Evolutionary conservation across 2,888 invertebrate species (phyloP).

Genomic region (Clusia tigrina): DNA sequence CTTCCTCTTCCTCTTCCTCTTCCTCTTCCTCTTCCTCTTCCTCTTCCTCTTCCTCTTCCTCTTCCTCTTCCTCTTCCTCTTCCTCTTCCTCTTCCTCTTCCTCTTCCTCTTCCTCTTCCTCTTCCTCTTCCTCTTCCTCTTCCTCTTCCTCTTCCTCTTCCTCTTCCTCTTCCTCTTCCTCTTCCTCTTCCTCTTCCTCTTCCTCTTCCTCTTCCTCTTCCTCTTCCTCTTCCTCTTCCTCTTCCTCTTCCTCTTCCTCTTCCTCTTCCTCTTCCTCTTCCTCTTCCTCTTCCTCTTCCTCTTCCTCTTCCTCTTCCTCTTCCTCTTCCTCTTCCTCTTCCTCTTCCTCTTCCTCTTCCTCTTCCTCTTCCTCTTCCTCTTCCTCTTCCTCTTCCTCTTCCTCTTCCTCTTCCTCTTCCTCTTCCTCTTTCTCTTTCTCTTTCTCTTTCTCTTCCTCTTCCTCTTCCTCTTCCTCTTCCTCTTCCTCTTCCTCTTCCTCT

Average conservation of each 20-base stretch:
- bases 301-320: not conserved
- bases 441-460: not conserved
- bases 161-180: not conserved
- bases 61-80: not conserved
- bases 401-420: not conserved
- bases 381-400: not conserved
- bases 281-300: not conserved
- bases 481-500: not conserved
- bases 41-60: too few species aligned
- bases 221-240: not conserved
- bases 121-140: conserved; percentile 1
- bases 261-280: not conserved
- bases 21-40: too few species aligned
- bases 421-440: not conserved
- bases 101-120: not conserved
- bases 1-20: too few species aligned
- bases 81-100: not conserved
- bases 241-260: not conserved
- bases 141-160: not conserved
- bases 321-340: not conserved
- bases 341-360: not conserved
- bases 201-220: not conserved
- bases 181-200: not conserved
- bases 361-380: not conserved
- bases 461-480: not conserved